Base-by-base conservation (phyloP, 2,797 vertebrate genomes). In the Ptychadena robeensis region DNA sequence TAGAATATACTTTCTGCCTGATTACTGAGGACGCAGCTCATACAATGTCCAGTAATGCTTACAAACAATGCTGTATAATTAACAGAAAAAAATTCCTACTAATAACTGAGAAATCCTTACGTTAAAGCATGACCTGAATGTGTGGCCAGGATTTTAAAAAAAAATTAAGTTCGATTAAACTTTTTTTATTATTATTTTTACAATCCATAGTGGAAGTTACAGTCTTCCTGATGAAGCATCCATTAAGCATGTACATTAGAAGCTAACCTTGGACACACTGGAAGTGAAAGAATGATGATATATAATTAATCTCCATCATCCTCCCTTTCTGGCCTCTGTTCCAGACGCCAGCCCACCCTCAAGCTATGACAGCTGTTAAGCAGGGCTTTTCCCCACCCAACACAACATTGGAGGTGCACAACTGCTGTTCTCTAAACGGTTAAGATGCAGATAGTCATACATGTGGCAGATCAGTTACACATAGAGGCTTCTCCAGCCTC, bases 311-410 rank as follows among this genome's bases (percentile, higher is more conserved):
- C 71, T 73, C 75, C 69, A 61, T 28, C 63, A 78, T 40, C 63
- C 76, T 48, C 44, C 77, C 82, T 67, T 59, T 35, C 70, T 79
- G 61, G 71, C 72, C 82, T 76, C 71, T 12, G 78, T 65, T 85
- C 83, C 83, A 85, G 83, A 85, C 83, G 83, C 78, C 76, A 85
- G 83, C 83, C 48, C 8, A 30, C 48, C 69, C 83, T 66, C 37
- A 72, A 82, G 61, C 85, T 32, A 64, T 37, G 11, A n/a, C 38
- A 80, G 81, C 79, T 86, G 73, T 83, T 81, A 75, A 53, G 81
- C 73, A 83, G 81, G 78, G 31, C 72, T 73, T 63, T 65, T 73
- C 59, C 38, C 68, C 25, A 22, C 71, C 59, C 9, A 8, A 44
- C 3, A 73, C 6, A 63, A 72, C 67, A 71, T 0, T 0, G 53